Base-by-base conservation (phyloP, 2,797 vertebrate species). In the Aldrovandia affinis region DNA sequence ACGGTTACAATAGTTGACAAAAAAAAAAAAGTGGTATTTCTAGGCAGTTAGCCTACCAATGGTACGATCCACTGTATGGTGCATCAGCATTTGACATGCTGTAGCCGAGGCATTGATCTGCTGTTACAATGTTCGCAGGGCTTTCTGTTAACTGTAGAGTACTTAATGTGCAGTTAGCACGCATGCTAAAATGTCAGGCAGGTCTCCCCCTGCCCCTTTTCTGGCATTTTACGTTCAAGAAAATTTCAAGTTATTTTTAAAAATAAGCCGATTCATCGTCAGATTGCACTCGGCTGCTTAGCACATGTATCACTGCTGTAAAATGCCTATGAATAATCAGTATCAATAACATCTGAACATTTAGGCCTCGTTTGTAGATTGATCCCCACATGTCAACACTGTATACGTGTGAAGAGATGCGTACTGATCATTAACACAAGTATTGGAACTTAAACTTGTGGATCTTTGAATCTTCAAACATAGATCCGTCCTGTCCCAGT, bases 31-130 rank as follows among this genome's bases (percentile, higher is more conserved):
- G 15, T 44, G n/a, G 61, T 63, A 54, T 80, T 36, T 80, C 68
- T 79, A 42, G 50, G n/a, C 33, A 77, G 44, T 73, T 42, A 70
- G 20, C 30, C 65, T 52, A 80, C 59, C 22, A 25, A 70, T 68
- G 30, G 77, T 84, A 84, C 47, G 25, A 79, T 84, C 78, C 59
- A 80, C 50, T 57, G 39, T 77, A n/a, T 77, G 73, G 73, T 77
- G 25, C 73, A 42, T 44, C 20, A 44, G 2, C 39, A 75, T 42
- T 75, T 75, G 20, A 75, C 5, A 84, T 33, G 44, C 81, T 82
- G 63, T 84, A 57, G 80, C 30, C 70, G 83, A 79, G 30, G 15
- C 28, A 68, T 39, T 47, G 78, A 84, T 80, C 36, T 36, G 25
- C 59, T 81, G 65, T 81, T 84, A 59, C 33, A 52, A 28, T 54